A percentile compares a stretch with the other conserved stretches of the same genome.
Evolutionary conservation across 2,888 invertebrate genomes (phyloP).

Genomic region (Macrophya alboannulata): DNA sequence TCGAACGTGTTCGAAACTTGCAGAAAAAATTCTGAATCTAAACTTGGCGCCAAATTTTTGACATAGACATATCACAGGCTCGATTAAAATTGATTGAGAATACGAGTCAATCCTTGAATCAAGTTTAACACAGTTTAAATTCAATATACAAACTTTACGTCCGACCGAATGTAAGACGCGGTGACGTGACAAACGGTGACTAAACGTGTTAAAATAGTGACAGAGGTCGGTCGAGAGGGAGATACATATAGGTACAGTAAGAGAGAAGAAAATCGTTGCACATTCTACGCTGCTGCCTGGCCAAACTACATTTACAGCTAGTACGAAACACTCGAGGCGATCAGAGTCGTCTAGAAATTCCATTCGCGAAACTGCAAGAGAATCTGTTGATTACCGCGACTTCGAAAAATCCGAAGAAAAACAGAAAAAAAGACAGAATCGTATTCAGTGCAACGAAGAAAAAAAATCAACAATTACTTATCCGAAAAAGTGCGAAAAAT

Average conservation of each 20-base stretch:
- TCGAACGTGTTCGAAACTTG: too few species aligned
- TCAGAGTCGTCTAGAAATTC: neutral
- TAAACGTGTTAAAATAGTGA: conserved; percentile 57
- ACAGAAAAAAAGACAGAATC: neutral
- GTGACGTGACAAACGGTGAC: conserved; percentile 55
- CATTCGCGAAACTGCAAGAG: neutral
- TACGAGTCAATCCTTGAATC: neutral
- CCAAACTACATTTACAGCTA: neutral
- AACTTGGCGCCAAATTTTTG: neutral
- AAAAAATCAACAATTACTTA: neutral
- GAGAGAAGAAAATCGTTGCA: conserved; percentile 35
- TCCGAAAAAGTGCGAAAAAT: neutral
- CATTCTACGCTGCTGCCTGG: neutral
- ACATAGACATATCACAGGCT: neutral
- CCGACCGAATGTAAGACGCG: neutral
- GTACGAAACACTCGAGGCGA: neutral
- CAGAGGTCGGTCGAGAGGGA: conserved; percentile 33
- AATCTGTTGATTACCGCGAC: too few species aligned
- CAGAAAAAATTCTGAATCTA: too few species aligned
- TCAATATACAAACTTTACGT: neutral
- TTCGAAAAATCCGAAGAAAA: neutral
- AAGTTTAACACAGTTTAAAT: neutral
- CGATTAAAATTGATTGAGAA: neutral
- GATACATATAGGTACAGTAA: conserved; percentile 7
- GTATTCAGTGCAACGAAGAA: neutral